phyloP scores from a whole-genome alignment of 2,797 vertebrate species.

The Siniperca undulata region DNA sequence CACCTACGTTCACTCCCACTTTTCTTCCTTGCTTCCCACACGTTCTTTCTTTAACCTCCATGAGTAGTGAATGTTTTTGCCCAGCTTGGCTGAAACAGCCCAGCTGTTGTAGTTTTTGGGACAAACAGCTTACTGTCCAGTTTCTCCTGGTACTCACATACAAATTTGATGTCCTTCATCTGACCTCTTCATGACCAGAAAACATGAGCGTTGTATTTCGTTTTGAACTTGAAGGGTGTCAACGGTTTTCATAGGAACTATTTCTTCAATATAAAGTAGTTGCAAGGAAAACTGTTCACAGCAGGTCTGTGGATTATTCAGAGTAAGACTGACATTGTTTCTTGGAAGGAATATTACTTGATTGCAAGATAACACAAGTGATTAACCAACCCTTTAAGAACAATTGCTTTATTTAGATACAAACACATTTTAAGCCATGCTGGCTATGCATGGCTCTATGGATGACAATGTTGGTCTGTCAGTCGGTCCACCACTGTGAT shows the following conservation, averaged over 20 bases:
- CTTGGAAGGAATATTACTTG: no score
- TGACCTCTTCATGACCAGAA: slow-evolving; percentile 5
- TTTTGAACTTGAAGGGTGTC: not conserved
- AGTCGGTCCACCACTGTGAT: not conserved
- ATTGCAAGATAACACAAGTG: not conserved
- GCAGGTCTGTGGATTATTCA: not conserved
- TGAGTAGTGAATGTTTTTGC: slow-evolving; percentile 32
- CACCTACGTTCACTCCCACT: slow-evolving; percentile 51
- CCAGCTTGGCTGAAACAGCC: slow-evolving; percentile 31
- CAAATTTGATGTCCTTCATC: slow-evolving; percentile 27
- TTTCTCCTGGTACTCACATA: slow-evolving; percentile 22
- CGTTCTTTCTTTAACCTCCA: slow-evolving; percentile 19
- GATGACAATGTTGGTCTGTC: not conserved
- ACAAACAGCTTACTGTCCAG: not conserved
- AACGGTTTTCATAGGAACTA: not conserved
- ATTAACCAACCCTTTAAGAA: not conserved
- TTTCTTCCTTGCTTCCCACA: slow-evolving; percentile 36
- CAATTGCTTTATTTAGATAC: not conserved
- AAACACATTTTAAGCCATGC: not conserved
- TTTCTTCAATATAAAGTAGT: not conserved
- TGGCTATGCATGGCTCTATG: not conserved
- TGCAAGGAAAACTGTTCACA: not conserved
- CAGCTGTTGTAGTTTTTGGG: slow-evolving; percentile 50
- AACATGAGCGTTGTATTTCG: not conserved
- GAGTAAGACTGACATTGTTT: not conserved